These are phyloP conservation scores for Drosophila prolongata DNA, from an alignment of 2,888 invertebrate species.

Conservation along the genomic window DNA sequence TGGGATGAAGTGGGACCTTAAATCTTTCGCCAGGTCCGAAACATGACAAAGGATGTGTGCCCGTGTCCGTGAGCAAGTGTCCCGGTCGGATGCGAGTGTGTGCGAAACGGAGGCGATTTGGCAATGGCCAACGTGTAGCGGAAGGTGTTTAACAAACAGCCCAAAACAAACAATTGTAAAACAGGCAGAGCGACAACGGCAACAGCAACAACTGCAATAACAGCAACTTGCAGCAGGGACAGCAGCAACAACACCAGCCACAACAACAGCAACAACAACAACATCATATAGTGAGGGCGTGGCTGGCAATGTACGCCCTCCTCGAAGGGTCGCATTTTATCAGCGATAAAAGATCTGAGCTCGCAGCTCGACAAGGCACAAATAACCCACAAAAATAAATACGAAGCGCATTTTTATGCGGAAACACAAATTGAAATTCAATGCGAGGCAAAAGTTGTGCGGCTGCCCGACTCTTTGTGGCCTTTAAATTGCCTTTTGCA, in stretches of 20 bases:
- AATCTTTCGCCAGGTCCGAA: constrained; percentile 63
- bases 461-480: constrained; percentile 19
- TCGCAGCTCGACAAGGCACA: constrained; percentile 58
- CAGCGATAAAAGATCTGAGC: constrained; percentile 74
- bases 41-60: constrained; percentile 78
- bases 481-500: constrained; percentile 72
- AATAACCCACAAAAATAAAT: constrained; percentile 72
- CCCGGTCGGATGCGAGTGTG: neutral
- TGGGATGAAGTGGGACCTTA: constrained; percentile 49
- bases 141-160: constrained; percentile 84
- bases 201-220: constrained; percentile 31
- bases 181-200: constrained; percentile 61
- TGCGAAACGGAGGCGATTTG: constrained; percentile 66
- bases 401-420: constrained; percentile 73
- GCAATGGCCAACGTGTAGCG: constrained; percentile 69
- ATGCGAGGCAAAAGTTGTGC: constrained; percentile 49
- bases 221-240: constrained; percentile 1
- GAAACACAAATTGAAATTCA: constrained; percentile 81
- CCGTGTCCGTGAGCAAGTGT: constrained; percentile 2
- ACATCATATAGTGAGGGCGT: constrained; percentile 61
- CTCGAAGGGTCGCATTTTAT: constrained; percentile 59
- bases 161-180: constrained; percentile 81
- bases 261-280: constrained; percentile 41
- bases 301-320: constrained; percentile 67
- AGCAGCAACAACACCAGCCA: too few relatives aligned